phyloP scores from a whole-genome alignment of 2,797 vertebrate genomes.

The Apogon talboti region DNA sequence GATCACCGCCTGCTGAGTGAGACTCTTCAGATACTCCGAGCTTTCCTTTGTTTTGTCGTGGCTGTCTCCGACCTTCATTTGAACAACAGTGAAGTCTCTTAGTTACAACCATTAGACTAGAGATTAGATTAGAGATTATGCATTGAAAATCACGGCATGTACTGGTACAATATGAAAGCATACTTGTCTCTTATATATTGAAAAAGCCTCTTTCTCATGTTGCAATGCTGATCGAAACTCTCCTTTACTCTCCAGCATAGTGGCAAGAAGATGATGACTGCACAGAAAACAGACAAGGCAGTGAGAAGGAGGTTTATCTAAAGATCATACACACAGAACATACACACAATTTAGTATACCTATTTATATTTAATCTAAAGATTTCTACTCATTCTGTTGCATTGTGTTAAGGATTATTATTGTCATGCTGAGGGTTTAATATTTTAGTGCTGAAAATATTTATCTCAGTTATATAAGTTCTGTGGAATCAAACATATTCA shows the following conservation, averaged over 20 bases:
- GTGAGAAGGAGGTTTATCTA: neutral
- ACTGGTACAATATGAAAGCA: neutral
- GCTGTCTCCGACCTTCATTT: constrained; percentile 87
- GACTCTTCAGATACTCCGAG: constrained; percentile 92
- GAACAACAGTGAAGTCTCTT: constrained; percentile 1
- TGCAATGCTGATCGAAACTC: constrained; percentile 92
- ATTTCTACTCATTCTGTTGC: neutral
- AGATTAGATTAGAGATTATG: neutral
- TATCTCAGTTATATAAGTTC: too few relatives aligned
- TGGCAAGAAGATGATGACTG: constrained; percentile 92
- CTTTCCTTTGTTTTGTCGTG: constrained; percentile 92
- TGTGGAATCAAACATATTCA: too few relatives aligned
- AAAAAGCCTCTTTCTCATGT: constrained; percentile 92
- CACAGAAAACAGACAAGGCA: constrained; percentile 22
- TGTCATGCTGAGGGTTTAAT: too few relatives aligned
- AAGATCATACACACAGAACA: neutral
- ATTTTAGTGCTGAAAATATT: too few relatives aligned
- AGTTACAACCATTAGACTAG: constrained; percentile 8
- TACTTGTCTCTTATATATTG: constrained; percentile 92
- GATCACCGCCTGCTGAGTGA: constrained; percentile 92
- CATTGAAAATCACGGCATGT: neutral
- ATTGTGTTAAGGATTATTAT: too few relatives aligned
- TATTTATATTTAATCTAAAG: too few relatives aligned
- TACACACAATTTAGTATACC: too few relatives aligned
- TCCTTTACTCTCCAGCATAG: constrained; percentile 92